Conservation (phyloP, 2,888 invertebrate species). For the Phania funesta region DNA sequence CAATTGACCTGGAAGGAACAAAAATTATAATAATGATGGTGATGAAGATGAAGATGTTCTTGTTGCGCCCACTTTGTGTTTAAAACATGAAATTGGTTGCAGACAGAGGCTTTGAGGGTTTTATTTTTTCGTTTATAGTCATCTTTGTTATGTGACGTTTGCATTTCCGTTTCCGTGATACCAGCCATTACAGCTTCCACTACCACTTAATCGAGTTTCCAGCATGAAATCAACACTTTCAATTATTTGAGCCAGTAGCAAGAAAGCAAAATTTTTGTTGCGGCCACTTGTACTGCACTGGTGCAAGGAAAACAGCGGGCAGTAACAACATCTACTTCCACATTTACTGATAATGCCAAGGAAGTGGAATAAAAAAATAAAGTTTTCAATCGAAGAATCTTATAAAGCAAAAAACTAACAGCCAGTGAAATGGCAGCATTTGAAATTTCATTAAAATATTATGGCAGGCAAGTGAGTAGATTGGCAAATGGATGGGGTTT, state of each 20-base stretch:
- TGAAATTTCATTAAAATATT: conserved; percentile 55
- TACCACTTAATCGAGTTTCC: conserved; percentile 74
- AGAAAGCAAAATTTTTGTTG: conserved; percentile 63
- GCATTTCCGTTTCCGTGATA: conserved; percentile 66
- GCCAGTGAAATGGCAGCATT: conserved; percentile 41
- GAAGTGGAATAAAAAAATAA: conserved; percentile 20
- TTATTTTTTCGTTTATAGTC: conserved; percentile 29
- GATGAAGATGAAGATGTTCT: neutral
- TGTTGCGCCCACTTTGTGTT: conserved; percentile 2
- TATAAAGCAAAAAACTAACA: neutral
- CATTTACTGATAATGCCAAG: conserved; percentile 11
- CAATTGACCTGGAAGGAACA: conserved; percentile 60
- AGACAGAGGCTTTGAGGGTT: neutral
- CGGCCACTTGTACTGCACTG: conserved; percentile 24
- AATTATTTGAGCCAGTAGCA: conserved; percentile 71
- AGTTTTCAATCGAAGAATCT: conserved; percentile 23
- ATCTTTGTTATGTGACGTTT: conserved; percentile 58
- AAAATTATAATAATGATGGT: neutral
- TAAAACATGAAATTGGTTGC: conserved; percentile 36
- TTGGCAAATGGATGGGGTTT: neutral
- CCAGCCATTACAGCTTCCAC: conserved; percentile 61
- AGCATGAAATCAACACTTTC: conserved; percentile 75
- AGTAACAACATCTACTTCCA: conserved; percentile 1
- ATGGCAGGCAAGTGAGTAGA: conserved; percentile 41
- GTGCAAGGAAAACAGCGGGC: neutral